Conservation (phyloP, 92 coral and sea anemone species). For the Bergia sp. region DNA sequence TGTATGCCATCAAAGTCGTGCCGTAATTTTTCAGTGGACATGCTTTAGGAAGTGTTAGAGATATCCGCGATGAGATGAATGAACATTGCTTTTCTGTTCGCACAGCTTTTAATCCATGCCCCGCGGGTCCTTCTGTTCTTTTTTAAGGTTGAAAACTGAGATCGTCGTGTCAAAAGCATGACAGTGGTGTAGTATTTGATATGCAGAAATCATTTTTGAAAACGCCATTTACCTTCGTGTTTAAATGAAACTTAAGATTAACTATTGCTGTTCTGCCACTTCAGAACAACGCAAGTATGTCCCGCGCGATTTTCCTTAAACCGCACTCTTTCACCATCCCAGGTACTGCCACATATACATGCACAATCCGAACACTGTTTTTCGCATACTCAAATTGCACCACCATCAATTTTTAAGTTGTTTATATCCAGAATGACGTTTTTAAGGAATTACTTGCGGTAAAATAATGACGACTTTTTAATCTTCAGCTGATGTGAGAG, state of each 20-base stretch:
- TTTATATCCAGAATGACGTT: neutral
- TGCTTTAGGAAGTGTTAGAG: neutral
- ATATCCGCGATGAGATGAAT: neutral
- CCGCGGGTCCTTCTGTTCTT: neutral
- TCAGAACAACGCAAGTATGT: too few species aligned
- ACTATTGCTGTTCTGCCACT: too few species aligned
- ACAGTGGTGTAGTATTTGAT: too few species aligned
- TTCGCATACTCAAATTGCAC: neutral
- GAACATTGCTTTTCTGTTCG: neutral
- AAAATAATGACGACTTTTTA: neutral
- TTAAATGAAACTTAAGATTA: too few species aligned
- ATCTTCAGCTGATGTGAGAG: constrained; percentile 64
- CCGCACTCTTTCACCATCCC: too few species aligned
- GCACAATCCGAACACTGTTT: neutral
- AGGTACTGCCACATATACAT: too few species aligned
- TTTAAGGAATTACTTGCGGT: neutral
- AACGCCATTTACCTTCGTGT: too few species aligned
- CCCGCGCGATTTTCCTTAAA: too few species aligned
- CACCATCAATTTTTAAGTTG: neutral
- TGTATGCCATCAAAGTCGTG: neutral
- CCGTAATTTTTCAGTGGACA: neutral
- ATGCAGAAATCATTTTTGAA: too few species aligned
- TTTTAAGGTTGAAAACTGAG: neutral
- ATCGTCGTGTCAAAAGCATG: neutral
- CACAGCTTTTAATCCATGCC: neutral